Conservation (phyloP, 2,888 invertebrate species). For the Heliconius aoede region DNA sequence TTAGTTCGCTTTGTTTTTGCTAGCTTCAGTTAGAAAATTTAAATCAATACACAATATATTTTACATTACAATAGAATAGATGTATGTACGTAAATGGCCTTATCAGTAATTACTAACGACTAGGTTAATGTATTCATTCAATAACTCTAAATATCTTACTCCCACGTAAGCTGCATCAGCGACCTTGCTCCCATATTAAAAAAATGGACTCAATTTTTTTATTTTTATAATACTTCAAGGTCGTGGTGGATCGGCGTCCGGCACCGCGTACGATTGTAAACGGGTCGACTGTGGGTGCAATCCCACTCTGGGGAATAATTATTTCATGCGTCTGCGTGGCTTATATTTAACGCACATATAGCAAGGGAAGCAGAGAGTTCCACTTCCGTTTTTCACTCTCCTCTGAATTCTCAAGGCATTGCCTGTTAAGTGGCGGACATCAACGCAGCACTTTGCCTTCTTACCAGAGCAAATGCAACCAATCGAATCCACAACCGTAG, state of each 20-base stretch:
- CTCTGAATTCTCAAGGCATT: not conserved
- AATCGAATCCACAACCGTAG: not conserved
- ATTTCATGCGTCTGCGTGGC: not conserved
- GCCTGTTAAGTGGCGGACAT: not conserved
- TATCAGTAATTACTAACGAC: not conserved
- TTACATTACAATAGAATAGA: too few species aligned
- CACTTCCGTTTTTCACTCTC: not conserved
- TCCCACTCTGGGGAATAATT: too few species aligned
- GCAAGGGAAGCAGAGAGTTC: too few species aligned
- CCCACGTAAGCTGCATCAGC: not conserved
- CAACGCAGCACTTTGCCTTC: not conserved
- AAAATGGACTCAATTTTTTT: not conserved
- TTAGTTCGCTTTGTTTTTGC: not conserved
- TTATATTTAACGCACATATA: not conserved
- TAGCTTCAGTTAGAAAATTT: not conserved
- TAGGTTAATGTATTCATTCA: too few species aligned
- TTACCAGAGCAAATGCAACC: not conserved
- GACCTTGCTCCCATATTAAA: constrained; percentile 1
- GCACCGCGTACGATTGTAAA: too few species aligned
- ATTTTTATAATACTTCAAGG: not conserved
- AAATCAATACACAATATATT: too few species aligned
- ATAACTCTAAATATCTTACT: not conserved
- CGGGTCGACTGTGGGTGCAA: too few species aligned
- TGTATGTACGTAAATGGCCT: not conserved
- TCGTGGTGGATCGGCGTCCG: not conserved